Percentiles rank a stretch among this genome's conserved stretches.
Conservation (phyloP, 2,888 invertebrate genomes). For the Sarcophaga variegata region DNA sequence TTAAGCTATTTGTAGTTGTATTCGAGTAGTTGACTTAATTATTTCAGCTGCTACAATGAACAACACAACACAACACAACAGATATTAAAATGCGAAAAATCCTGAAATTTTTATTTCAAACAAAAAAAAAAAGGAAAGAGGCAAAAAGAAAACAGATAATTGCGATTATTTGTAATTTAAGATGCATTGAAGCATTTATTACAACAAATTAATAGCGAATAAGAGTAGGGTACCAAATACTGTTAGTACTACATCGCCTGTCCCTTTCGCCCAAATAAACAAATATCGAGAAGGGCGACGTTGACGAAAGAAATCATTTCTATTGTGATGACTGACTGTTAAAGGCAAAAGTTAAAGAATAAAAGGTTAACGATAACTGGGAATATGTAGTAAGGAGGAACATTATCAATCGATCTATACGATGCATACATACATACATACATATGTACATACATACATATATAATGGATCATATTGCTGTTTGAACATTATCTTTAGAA, state of each 20-base stretch:
- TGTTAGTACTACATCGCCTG: too few relatives aligned
- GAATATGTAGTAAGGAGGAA: conserved; percentile 26
- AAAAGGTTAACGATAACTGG: conserved; percentile 65
- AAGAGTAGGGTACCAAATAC: conserved; percentile 61
- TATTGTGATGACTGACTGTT: conserved; percentile 62
- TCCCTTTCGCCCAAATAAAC: not conserved
- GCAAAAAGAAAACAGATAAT: conserved; percentile 69
- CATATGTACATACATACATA: not conserved
- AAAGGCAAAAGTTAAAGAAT: conserved; percentile 69
- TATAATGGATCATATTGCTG: conserved; percentile 67
- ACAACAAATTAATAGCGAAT: conserved; percentile 67
- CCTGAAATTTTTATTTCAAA: conserved; percentile 46
- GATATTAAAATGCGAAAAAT: conserved; percentile 38
- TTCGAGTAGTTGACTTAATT: conserved; percentile 75
- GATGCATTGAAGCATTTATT: conserved; percentile 79
- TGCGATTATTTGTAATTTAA: conserved; percentile 80
- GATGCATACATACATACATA: not conserved
- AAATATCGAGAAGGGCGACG: conserved; percentile 2
- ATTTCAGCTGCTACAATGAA: conserved; percentile 78
- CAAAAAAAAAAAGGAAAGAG: not conserved
- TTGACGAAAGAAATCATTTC: conserved; percentile 35
- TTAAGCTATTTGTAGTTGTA: conserved; percentile 43
- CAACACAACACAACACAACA: conserved; percentile 14
- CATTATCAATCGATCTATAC: not conserved
- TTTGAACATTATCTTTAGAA: conserved; percentile 75